Evolutionary conservation across 2,797 vertebrate species (phyloP), one percentile per base, ranked within the genome.

Genomic region (Crypturellus tataupa): DNA sequence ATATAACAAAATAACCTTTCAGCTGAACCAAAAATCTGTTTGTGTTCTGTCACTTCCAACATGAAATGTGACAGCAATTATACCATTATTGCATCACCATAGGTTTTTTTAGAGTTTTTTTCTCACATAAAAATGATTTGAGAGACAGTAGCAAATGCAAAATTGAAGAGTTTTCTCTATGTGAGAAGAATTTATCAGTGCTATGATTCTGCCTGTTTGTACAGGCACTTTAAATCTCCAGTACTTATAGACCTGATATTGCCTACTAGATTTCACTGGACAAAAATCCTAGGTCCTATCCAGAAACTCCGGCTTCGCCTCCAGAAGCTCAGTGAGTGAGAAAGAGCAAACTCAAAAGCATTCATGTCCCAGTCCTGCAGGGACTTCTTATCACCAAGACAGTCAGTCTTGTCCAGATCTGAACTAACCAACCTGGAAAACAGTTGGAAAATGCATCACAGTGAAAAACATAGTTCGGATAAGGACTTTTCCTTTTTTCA

Each of bases 1-100:
- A 12, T 70, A 21, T 64, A 40, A 64, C 2, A 60, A 78, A 68
- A 62, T 3, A 0, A 0, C 10, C 4, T 27, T 55, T 14, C 14
- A 27, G 5, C 1, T 75, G 18, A 46, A 6, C 0, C 1, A 65
- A 67, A 76, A 79, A 51, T 70, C 27, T 63, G 2, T 83, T 83
- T 64, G 31, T 47, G 9, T 56, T 77, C 4, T 71, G 40, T 63
- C n/a, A 72, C 20, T 82, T 85, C 5, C 16, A 59, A 7, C 49
- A 69, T 42, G 33, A 65, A 56, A 85, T 65, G 40, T 90, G 46
- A 33, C 44, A 73, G 47, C 25, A 72, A 3, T 35, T 81, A 42
- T 42, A 25, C 35, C 6, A 1, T 67, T 49, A 62, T 24, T 90
- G 2, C 75, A 39, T 31, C 65, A 24, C 27, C 2, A 12, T 47